Conservation (phyloP, 2,888 invertebrate species). For the Amblyjoppa fuscipennis region DNA sequence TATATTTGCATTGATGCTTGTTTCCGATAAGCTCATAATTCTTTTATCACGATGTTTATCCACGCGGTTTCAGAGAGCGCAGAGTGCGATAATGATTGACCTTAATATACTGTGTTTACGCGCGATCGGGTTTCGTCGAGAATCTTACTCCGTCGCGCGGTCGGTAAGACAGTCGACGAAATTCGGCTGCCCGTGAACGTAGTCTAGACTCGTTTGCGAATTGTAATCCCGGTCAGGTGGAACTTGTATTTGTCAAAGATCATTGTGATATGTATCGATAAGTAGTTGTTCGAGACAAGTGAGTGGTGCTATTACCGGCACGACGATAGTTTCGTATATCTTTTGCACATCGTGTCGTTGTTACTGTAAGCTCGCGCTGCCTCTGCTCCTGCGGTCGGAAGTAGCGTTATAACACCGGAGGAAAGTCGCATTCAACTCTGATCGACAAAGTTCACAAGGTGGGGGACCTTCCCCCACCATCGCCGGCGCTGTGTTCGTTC, state of each 20-base stretch:
- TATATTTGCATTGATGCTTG: neutral
- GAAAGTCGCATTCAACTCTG: constrained; percentile 76
- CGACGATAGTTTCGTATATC: neutral
- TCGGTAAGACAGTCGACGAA: no score
- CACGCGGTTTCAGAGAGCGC: neutral
- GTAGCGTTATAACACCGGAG: constrained; percentile 56
- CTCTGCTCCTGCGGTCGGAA: constrained; percentile 52
- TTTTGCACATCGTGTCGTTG: constrained; percentile 25
- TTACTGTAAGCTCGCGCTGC: constrained; percentile 37
- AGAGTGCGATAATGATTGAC: neutral
- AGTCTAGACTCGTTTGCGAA: no score
- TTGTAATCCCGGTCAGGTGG: no score
- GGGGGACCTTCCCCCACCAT: constrained; percentile 22
- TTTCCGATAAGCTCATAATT: neutral
- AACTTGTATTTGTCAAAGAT: neutral
- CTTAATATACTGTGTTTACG: neutral
- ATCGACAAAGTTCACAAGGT: constrained; percentile 78
- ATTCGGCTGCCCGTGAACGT: no score
- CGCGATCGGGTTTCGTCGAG: no score
- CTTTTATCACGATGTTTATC: neutral
- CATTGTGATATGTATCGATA: neutral
- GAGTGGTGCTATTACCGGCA: neutral
- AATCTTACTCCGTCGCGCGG: no score
- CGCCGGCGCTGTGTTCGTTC: constrained; percentile 9
- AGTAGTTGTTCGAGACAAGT: constrained; percentile 10